Percentiles rank a stretch among this genome's conserved stretches.
Conservation (phyloP, 2,113 vertebrate species). For the Coreoperca whiteheadi region DNA sequence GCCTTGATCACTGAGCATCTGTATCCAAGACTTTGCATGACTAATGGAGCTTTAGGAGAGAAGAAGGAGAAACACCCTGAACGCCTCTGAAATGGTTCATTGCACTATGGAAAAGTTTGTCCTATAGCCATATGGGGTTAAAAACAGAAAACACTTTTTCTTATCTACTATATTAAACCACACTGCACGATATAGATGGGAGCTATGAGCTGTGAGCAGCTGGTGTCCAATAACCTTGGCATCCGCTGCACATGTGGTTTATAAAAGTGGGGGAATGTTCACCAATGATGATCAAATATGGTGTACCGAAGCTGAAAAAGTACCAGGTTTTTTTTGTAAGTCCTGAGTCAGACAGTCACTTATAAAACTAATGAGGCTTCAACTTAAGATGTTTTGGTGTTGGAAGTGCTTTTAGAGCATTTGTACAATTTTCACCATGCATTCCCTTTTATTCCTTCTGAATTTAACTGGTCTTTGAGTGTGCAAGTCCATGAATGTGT, state of each 20-base stretch:
- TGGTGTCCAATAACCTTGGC: background rate
- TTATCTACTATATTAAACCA: background rate
- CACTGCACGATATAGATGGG: background rate
- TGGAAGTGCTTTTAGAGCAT: constrained; percentile 1
- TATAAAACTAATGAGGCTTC: background rate
- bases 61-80: background rate
- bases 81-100: background rate
- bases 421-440: background rate
- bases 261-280: background rate
- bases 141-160: background rate
- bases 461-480: background rate
- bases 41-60: background rate
- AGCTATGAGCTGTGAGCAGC: background rate
- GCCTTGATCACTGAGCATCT: background rate
- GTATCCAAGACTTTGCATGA: background rate
- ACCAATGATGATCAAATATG: constrained; percentile 1
- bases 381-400: background rate
- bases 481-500: background rate
- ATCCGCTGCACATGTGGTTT: background rate
- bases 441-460: background rate
- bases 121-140: background rate
- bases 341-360: background rate
- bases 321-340: constrained; percentile 10
- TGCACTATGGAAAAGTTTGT: background rate
- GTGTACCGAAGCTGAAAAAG: background rate